Conservation (phyloP, 2,888 invertebrate genomes). For the Caenorhabditis sp. region DNA sequence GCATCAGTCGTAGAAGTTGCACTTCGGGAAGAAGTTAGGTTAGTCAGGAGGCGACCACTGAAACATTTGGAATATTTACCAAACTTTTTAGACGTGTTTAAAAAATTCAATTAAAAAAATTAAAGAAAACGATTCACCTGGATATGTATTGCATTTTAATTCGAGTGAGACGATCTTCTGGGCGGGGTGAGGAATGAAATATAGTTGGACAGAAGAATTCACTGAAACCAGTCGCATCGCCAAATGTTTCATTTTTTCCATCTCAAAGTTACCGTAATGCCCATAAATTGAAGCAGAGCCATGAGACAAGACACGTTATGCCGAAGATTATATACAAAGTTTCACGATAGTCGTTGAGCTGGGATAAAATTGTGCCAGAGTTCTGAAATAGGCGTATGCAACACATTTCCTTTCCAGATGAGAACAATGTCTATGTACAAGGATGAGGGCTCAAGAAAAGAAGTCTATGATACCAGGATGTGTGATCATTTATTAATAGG, state of each 20-base stretch:
- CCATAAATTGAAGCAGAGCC: conserved; percentile 60
- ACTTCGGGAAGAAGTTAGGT: conserved; percentile 20
- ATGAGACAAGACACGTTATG: conserved; percentile 51
- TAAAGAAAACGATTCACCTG: conserved; percentile 23
- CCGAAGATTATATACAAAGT: conserved; percentile 58
- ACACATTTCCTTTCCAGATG: conserved; percentile 14
- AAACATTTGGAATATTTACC: conserved; percentile 3
- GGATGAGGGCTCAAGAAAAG: not conserved
- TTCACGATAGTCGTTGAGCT: conserved; percentile 57
- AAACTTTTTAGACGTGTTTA: conserved; percentile 1
- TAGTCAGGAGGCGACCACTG: conserved; percentile 45
- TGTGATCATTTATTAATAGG: not conserved
- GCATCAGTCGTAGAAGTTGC: conserved; percentile 1
- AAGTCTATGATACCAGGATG: not conserved
- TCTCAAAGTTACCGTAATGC: conserved; percentile 42
- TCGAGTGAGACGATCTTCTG: conserved; percentile 33
- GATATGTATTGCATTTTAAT: conserved; percentile 56
- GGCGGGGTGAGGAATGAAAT: conserved; percentile 26
- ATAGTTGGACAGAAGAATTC: conserved; percentile 51
- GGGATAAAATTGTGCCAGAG: conserved; percentile 52
- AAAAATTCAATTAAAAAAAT: too few relatives aligned
- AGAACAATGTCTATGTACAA: too few relatives aligned
- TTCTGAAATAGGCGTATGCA: conserved; percentile 35
- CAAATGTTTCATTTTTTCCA: not conserved
- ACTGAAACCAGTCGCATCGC: conserved; percentile 39